Evolutionary conservation across 2,888 invertebrate genomes (phyloP), one percentile per base, ranked within the genome.

Genomic region (Rhagium mordax): DNA sequence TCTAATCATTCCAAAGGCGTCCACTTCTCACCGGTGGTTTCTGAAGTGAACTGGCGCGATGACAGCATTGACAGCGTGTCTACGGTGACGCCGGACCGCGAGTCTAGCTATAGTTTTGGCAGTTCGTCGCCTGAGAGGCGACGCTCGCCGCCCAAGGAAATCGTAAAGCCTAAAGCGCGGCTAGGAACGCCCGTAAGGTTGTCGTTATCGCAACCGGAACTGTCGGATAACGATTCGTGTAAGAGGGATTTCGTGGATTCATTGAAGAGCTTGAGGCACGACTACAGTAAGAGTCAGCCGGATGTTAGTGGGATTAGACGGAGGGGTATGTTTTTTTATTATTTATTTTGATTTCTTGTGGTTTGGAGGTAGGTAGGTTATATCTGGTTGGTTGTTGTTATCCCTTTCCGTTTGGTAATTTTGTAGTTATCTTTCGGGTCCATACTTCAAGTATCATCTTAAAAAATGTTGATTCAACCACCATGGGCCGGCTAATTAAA

Each of bases 1-100:
- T 84, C 84, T 5, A 76, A 64, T 24, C 77, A 77, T 20, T 81
- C 80, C 66, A 82, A 81, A 74, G 94, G 94, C 62, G 95, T 95
- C 27, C 94, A 94, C 82, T 95, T 95, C 85, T 94, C 93, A 80
- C 94, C 94, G 3, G 92, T 95, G 65, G 94, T 95, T 13, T 93
- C 94, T 60, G 94, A 95, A 87, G 94, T 95, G 74, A 93, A 93
- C 84, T 95, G 95, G 94, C 90, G 92, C 78, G 93, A 94, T 71
- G 93, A 94, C 72, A 84, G 80, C 71, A 78, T 81, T 71, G 93
- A 94, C 72, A 84, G 80, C 71, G 78, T 81, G 8, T 84, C 84
- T 1, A 83, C 84, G 15, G 82, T 79, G 21, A 84, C 84, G 6
- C 84, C 82, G 0, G 86, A 87, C 64, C 78, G 85, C 18, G 85